Base-by-base conservation (phyloP, 1,140 invertebrate species). In the Rhagoletis pomonella region DNA sequence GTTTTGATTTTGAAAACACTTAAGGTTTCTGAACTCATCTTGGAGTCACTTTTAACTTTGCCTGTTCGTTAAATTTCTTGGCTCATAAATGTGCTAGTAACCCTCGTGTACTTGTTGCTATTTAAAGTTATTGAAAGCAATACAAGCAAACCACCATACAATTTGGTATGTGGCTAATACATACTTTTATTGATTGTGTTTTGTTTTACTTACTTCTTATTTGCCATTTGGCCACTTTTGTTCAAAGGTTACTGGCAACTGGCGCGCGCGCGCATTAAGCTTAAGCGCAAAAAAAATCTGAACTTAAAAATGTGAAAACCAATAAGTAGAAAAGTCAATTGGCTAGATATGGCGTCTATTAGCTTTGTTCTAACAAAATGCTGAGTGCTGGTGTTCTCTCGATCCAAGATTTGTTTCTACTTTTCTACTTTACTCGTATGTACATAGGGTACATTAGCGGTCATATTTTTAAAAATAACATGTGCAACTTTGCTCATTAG, bases 191-290 rank as follows among this genome's bases (percentile, higher is more conserved):
- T 81, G 50, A 55, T 81, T 81, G 29, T 81, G 47, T 55, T 81
- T 55, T 81, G 73, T 19, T 55, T 3, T 81, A 47, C 47, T 81
- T 55, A 17, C 19, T 81, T 62, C 17, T 62, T 62, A 14, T n/a
- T 62, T 81, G 44, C 47, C 44, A 81, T 19, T 81, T 29, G 73
- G 73, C 42, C 19, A 55, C 47, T 81, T 55, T 81, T 81, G 73
- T 81, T 81, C 44, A 81, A 42, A 58, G 73, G 73, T 81, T 81
- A 81, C 73, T 81, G 73, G 73, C 73, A 81, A 81, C 73, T 81
- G 50, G 69, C 69, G 73, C 73, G 69, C 44, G 73, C 73, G 9
- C 14, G 19, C 29, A 81, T 55, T 81, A 81, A 81, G 19, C 73
- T 29, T 81, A 55, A 81, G 47, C 73, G 60, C 39, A 9, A 44